These are phyloP conservation scores for Strigamia maritima DNA, from an alignment of 2,888 invertebrate genomes.

Conservation along the genomic window DNA sequence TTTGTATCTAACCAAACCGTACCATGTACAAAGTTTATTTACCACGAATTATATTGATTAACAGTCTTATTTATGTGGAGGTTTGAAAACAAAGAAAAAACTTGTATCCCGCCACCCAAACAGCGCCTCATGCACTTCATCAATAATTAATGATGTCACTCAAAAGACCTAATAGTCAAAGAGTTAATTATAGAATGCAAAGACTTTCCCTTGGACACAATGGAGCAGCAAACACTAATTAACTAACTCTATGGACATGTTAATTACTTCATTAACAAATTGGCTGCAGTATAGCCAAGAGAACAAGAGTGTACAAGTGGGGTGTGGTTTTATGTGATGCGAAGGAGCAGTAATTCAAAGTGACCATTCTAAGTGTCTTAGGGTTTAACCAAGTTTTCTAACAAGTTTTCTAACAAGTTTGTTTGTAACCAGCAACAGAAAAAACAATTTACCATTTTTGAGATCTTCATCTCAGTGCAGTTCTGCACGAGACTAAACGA, in stretches of 20 bases:
- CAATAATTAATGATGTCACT: constrained; percentile 34
- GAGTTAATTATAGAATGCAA: constrained; percentile 32
- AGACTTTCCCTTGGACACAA: constrained; percentile 31
- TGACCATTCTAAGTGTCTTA: constrained; percentile 1
- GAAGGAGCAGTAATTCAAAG: background rate
- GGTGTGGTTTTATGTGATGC: constrained; percentile 21
- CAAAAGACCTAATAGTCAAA: constrained; percentile 28
- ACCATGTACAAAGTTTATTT: no score
- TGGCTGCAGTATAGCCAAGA: constrained; percentile 29
- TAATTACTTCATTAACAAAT: constrained; percentile 34
- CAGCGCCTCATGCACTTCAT: constrained; percentile 16
- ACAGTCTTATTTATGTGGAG: constrained; percentile 3
- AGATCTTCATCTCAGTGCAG: background rate
- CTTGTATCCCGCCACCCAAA: background rate
- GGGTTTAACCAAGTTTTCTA: background rate
- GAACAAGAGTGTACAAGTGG: background rate
- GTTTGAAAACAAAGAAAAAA: background rate
- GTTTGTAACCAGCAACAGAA: no score
- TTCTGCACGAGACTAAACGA: no score
- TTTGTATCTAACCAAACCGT: background rate
- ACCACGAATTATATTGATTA: background rate
- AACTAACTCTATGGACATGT: constrained; percentile 32
- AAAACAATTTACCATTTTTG: background rate
- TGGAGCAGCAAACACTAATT: constrained; percentile 34
- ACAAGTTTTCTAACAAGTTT: no score